Base-by-base conservation (phyloP, 2,888 invertebrate genomes). In the Amphipoea oculea region DNA sequence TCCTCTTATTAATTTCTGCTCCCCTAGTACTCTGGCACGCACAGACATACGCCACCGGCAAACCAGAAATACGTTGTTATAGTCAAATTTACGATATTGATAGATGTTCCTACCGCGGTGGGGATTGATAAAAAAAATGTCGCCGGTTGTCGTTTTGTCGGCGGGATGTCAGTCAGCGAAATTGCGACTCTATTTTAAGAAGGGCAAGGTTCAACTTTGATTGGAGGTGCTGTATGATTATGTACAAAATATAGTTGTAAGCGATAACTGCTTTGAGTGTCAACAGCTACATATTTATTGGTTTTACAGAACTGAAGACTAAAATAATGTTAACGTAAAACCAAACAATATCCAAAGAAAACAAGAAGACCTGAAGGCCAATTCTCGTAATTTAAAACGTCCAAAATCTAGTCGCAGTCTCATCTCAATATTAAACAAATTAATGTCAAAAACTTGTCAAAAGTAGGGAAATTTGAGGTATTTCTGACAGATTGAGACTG, bases 1-100 rank as follows among this genome's bases (percentile, higher is more conserved):
- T 95, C 94, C 94, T 93, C 94, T 94, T 94, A 95, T 95, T 95
- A 96, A 96, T 96, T 95, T 96, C 92, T 94, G 94, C 93, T 93
- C 94, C 95, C 94, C 91, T 89, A 86, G 88, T 88, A 89, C 88
- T 82, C 78, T 80, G 88, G 88, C 92, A 92, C 92, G 92, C 92
- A 91, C 92, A 89, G 90, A 90, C 91, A 90, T 91, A 91, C 89
- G 91, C 91, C 91, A 89, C 86, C 86, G 89, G 91, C 88, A 91
- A 91, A 92, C 94, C 93, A 93, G 93, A 91, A 92, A 93, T 93
- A 89, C 89, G 86, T 88, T 91, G 94, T 93, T 92, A 93, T 93
- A 91, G 92, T 92, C 91, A 92, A 93, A 93, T 93, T 93, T 92
- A 92, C 92, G 90, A 91, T 92, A 93, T 93, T 93, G 94, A 94